These are phyloP conservation scores for Bubo scandiacus DNA, from an alignment of 2,113 vertebrate genomes.

Conservation along the genomic window DNA sequence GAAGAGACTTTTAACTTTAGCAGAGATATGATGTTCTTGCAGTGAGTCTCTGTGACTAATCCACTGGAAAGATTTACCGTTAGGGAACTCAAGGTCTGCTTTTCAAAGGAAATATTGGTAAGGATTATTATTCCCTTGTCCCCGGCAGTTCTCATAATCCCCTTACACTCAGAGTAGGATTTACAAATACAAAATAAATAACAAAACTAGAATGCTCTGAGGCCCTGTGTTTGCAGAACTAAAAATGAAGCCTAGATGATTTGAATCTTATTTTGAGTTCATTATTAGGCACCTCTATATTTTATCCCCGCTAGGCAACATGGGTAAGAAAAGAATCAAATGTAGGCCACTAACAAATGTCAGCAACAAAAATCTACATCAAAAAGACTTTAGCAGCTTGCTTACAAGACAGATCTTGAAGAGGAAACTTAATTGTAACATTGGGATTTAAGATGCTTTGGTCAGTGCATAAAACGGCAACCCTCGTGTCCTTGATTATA, in stretches of 20 bases:
- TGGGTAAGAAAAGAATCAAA: not conserved
- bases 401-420: not conserved
- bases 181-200: constrained; percentile 47
- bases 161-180: constrained; percentile 26
- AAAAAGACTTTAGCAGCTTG: not conserved
- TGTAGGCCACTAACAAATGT: not conserved
- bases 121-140: constrained; percentile 65
- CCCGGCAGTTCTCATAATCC: constrained; percentile 39
- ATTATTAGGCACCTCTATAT: not conserved
- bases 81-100: constrained; percentile 14
- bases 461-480: not conserved
- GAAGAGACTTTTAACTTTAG: not conserved
- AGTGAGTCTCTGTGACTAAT: constrained; percentile 50
- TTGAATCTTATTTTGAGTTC: not conserved
- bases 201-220: constrained; percentile 11
- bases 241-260: constrained; percentile 6
- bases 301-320: not conserved
- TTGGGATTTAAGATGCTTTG: not conserved
- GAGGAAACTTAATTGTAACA: not conserved
- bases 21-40: not conserved
- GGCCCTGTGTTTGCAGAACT: not conserved
- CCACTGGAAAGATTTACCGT: constrained; percentile 49
- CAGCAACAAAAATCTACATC: not conserved
- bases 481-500: not conserved
- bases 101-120: constrained; percentile 60